Conservation (phyloP, 1,140 invertebrate genomes). For the Diorhabda elongata region DNA sequence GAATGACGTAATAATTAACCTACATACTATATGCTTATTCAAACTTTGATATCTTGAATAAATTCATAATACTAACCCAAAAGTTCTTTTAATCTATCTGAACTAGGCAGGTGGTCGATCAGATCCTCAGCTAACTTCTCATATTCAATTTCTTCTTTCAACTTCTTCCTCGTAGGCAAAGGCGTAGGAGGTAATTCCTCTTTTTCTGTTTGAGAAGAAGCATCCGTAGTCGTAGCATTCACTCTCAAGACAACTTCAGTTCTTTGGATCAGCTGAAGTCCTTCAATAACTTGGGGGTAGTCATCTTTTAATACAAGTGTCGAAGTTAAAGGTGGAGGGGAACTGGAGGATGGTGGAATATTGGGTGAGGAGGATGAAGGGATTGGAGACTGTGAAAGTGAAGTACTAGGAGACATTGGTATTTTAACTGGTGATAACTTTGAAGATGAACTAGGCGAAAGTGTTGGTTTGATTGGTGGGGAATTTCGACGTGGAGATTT, state of each 20-base stretch:
- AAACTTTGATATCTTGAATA: too few relatives aligned
- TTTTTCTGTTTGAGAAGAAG: constrained; percentile 60
- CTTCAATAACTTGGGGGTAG: constrained; percentile 50
- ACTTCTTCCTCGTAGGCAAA: constrained; percentile 51
- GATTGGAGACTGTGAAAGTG: constrained; percentile 8
- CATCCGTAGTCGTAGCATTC: constrained; percentile 57
- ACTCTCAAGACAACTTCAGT: constrained; percentile 60
- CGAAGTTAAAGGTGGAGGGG: constrained; percentile 38
- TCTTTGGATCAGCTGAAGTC: constrained; percentile 56
- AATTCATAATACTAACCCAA: constrained; percentile 52
- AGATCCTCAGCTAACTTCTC: constrained; percentile 71
- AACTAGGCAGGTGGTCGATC: constrained; percentile 63
- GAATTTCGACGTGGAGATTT: constrained; percentile 24
- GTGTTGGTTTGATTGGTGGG: constrained; percentile 31
- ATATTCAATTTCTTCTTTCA: constrained; percentile 77
- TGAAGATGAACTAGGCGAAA: constrained; percentile 25
- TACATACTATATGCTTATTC: too few relatives aligned
- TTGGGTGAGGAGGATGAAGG: constrained; percentile 24
- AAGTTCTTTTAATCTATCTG: constrained; percentile 66
- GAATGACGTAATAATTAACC: neutral
- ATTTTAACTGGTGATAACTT: constrained; percentile 20
- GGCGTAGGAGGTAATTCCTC: constrained; percentile 41
- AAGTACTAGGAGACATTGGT: constrained; percentile 17
- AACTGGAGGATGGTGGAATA: constrained; percentile 30
- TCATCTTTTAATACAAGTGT: constrained; percentile 37